A percentile compares a stretch with the other conserved stretches of the same genome.
Evolutionary conservation across 2,797 vertebrate species (phyloP).

Genomic region (Enteromius paludinosus): DNA sequence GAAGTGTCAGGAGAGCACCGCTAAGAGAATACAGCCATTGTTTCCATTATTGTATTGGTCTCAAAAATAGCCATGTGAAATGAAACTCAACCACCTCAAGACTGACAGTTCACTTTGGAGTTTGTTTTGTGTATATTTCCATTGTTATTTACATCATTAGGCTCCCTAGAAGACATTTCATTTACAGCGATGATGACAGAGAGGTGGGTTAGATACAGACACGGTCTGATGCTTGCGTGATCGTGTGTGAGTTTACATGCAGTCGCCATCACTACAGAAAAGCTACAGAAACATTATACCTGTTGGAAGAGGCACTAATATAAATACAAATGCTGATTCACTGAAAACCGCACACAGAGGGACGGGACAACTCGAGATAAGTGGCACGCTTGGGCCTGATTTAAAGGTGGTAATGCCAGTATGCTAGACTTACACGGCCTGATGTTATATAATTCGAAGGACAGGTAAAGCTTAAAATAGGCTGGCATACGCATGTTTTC

Average conservation of each 20-base stretch:
- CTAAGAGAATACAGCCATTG: slow-evolving; percentile 43
- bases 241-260: slow-evolving; percentile 30
- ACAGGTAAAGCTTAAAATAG: slow-evolving; percentile 13
- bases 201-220: slow-evolving; percentile 67
- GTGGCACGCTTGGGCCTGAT: slow-evolving; percentile 1
- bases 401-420: neutral
- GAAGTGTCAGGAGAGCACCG: slow-evolving; percentile 7
- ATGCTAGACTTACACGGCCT: neutral
- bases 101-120: neutral
- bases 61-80: neutral
- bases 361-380: neutral
- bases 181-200: slow-evolving; percentile 64
- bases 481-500: slow-evolving; percentile 10
- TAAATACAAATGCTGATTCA: slow-evolving; percentile 39
- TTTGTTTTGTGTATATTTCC: slow-evolving; percentile 8
- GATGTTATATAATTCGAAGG: neutral
- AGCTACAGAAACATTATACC: slow-evolving; percentile 39
- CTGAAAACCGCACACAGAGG: slow-evolving; percentile 66
- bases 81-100: slow-evolving; percentile 4
- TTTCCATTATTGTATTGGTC: slow-evolving; percentile 23
- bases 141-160: slow-evolving; percentile 26
- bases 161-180: slow-evolving; percentile 37
- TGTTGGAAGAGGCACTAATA: slow-evolving; percentile 17
- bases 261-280: slow-evolving; percentile 25
- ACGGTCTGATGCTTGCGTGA: slow-evolving; percentile 56